A percentile compares a stretch with the other conserved stretches of the same genome.
These are phyloP conservation scores for Catotricha subobsoleta DNA, from an alignment of 2,888 invertebrate genomes.

Conservation along the genomic window DNA sequence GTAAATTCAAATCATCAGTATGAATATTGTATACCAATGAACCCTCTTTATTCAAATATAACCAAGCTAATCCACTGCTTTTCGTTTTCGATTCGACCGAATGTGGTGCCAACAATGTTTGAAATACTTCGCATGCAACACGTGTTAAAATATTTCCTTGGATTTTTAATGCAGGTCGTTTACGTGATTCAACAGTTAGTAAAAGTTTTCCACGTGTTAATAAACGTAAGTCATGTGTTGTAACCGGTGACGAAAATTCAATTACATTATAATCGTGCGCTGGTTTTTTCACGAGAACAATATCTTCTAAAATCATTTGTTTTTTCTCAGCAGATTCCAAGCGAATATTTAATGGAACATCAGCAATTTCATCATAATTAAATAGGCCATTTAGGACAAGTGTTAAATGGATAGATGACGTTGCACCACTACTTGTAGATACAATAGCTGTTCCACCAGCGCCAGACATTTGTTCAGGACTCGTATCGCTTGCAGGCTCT, in stretches of 20 bases:
- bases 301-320: slow-evolving; percentile 53
- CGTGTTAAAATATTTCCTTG: slow-evolving; percentile 55
- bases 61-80: slow-evolving; percentile 55
- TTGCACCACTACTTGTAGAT: slow-evolving; percentile 59
- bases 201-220: slow-evolving; percentile 59
- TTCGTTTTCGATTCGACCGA: slow-evolving; percentile 29
- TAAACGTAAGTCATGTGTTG: slow-evolving; percentile 54
- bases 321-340: slow-evolving; percentile 54
- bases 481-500: slow-evolving; percentile 42
- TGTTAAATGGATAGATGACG: slow-evolving; percentile 64
- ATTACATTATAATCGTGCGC: slow-evolving; percentile 58
- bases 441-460: slow-evolving; percentile 74
- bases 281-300: slow-evolving; percentile 50
- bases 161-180: slow-evolving; percentile 43
- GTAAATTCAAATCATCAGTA: slow-evolving; percentile 41
- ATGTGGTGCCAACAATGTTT: slow-evolving; percentile 44
- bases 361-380: slow-evolving; percentile 38
- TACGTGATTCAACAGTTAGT: slow-evolving; percentile 50
- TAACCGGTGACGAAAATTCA: slow-evolving; percentile 61
- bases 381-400: slow-evolving; percentile 71
- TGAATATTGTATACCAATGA: slow-evolving; percentile 60
- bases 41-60: slow-evolving; percentile 61
- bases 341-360: slow-evolving; percentile 50
- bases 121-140: slow-evolving; percentile 64
- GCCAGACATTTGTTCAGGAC: slow-evolving; percentile 38